These are phyloP conservation scores for Spea bombifrons DNA, from an alignment of 2,113 vertebrate species.

Conservation along the genomic window DNA sequence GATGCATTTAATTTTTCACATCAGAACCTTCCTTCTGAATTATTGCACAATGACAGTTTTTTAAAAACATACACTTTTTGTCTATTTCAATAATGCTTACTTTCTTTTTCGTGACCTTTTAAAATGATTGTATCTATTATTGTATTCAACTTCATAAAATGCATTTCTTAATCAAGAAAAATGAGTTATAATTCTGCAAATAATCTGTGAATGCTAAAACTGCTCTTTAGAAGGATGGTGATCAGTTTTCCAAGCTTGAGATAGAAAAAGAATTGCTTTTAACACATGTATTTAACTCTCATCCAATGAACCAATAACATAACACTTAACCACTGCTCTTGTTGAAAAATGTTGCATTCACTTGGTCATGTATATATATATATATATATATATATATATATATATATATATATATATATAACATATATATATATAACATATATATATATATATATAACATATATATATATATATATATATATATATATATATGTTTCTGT, in stretches of 20 bases:
- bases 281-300: too few species aligned
- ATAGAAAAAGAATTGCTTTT: too few species aligned
- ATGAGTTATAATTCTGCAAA: neutral
- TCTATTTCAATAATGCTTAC: neutral
- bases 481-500: too few species aligned
- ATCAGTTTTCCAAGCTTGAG: neutral
- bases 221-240: neutral
- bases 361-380: too few species aligned
- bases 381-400: too few species aligned
- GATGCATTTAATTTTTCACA: constrained; percentile 33
- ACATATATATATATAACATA: too few species aligned
- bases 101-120: neutral
- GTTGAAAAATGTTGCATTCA: too few species aligned
- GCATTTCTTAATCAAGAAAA: neutral
- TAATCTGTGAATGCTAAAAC: neutral
- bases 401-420: too few species aligned
- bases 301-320: too few species aligned
- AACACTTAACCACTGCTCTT: too few species aligned
- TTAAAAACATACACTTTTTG: neutral
- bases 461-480: too few species aligned
- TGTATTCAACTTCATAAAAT: neutral
- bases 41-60: neutral
- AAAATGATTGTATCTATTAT: neutral
- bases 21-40: neutral
- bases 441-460: too few species aligned